Percentiles rank a stretch among this genome's conserved stretches.
phyloP scores from a whole-genome alignment of 2,113 vertebrate species.

The Delphinapterus leucas region DNA sequence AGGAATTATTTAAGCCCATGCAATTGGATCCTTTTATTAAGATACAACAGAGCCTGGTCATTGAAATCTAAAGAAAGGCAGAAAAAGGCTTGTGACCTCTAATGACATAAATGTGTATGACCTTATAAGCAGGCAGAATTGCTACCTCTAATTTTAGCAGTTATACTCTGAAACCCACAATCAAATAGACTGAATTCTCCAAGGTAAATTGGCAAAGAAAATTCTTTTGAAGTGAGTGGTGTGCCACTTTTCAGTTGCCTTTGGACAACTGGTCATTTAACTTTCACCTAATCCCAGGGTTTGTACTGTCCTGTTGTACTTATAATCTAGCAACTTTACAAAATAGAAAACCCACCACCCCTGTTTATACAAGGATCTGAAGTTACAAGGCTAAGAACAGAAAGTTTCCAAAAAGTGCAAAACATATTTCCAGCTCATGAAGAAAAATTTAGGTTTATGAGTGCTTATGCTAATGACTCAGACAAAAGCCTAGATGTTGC shows the following conservation, averaged over 20 bases:
- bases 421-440: neutral
- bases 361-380: neutral
- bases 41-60: neutral
- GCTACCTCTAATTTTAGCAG: slow-evolving; percentile 13
- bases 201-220: neutral
- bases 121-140: neutral
- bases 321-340: neutral
- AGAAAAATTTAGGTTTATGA: neutral
- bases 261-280: neutral
- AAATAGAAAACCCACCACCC: neutral
- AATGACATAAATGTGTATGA: neutral
- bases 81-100: neutral
- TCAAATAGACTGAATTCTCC: neutral
- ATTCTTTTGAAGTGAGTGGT: neutral
- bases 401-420: neutral
- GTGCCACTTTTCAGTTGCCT: neutral
- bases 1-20: neutral
- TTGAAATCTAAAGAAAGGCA: neutral
- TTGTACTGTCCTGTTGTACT: neutral
- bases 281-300: neutral
- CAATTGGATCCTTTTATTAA: neutral
- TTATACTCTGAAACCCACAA: neutral
- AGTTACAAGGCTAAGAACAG: neutral
- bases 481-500: neutral
- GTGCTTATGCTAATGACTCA: neutral